These are phyloP conservation scores for Sphenodon punctatus DNA, from an alignment of 2,797 vertebrate genomes.

Conservation along the genomic window DNA sequence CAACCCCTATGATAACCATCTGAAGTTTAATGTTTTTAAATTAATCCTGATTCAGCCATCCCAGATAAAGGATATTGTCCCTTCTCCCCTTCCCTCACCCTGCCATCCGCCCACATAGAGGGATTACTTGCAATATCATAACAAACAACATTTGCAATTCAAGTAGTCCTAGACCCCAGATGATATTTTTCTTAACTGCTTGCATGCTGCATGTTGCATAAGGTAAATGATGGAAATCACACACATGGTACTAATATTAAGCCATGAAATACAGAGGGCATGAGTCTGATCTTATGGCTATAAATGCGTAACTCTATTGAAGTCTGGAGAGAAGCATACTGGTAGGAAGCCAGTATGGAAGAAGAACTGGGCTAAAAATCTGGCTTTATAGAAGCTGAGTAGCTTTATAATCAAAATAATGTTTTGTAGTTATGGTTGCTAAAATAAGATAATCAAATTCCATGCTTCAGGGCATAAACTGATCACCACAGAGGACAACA, in stretches of 20 bases:
- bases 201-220: neutral
- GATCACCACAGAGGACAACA: fast-evolving
- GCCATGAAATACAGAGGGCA: fast-evolving
- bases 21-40: slow-evolving; percentile 46
- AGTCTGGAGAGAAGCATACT: neutral
- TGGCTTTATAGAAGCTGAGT: neutral
- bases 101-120: neutral
- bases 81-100: slow-evolving; percentile 6
- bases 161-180: slow-evolving; percentile 34
- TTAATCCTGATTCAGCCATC: slow-evolving; percentile 33
- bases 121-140: slow-evolving; percentile 19
- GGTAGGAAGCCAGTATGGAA: neutral
- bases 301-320: neutral
- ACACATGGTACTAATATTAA: neutral
- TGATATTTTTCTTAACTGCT: neutral
- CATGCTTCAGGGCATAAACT: neutral
- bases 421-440: neutral
- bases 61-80: slow-evolving; percentile 25
- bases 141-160: slow-evolving; percentile 57
- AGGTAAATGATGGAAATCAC: slow-evolving; percentile 21
- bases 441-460: neutral
- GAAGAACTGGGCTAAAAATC: neutral
- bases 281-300: neutral
- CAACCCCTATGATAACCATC: slow-evolving; percentile 26
- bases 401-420: neutral